These are phyloP conservation scores for Ispidina picta DNA, from an alignment of 2,797 vertebrate species.

Conservation along the genomic window DNA sequence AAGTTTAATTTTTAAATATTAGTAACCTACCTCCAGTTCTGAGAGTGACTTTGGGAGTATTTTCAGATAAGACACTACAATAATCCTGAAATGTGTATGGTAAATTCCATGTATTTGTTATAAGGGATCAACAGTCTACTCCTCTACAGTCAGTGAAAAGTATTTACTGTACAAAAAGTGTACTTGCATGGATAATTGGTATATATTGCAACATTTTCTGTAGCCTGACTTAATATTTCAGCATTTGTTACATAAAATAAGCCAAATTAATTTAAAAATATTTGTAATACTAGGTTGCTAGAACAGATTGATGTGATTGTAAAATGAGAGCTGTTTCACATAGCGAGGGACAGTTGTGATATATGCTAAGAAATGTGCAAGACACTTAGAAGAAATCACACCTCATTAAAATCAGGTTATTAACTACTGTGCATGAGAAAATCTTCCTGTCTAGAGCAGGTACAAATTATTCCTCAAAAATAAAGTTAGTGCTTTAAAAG, in stretches of 20 bases:
- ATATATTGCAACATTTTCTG: neutral
- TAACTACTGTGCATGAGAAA: neutral
- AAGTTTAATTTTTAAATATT: neutral
- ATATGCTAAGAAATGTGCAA: neutral
- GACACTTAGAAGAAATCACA: slow-evolving; percentile 15
- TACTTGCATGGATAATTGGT: neutral
- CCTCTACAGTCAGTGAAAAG: neutral
- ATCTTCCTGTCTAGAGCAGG: neutral
- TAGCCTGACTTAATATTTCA: neutral
- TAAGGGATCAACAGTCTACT: neutral
- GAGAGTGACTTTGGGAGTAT: neutral
- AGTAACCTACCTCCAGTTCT: neutral
- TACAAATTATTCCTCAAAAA: slow-evolving; percentile 21
- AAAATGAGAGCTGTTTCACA: neutral
- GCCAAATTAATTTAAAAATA: neutral
- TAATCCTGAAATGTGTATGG: neutral
- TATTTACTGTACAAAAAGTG: neutral
- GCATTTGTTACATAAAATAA: neutral
- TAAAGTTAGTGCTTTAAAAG: neutral
- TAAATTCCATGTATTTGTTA: neutral
- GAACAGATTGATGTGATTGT: neutral
- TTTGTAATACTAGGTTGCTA: neutral
- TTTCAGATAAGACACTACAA: neutral
- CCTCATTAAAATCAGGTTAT: neutral
- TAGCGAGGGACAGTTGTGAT: neutral